Evolutionary conservation across 2,888 invertebrate genomes (phyloP).

Genomic region (Tetheella fluctuosa): DNA sequence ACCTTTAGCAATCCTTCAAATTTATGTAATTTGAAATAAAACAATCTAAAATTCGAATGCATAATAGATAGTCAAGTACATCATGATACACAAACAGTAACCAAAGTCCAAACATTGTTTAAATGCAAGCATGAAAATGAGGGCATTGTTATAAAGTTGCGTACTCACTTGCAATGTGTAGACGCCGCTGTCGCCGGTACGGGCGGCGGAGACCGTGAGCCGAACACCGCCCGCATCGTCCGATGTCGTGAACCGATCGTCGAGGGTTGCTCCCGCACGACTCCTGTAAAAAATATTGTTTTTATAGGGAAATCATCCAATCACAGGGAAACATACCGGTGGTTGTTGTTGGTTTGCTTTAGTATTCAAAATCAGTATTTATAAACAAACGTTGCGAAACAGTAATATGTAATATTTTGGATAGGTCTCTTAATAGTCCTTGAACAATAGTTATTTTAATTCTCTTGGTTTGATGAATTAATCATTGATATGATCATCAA

Average conservation of each 20-base stretch:
- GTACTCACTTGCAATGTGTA: constrained; percentile 86
- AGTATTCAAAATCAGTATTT: neutral
- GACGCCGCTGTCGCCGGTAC: constrained; percentile 88
- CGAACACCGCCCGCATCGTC: constrained; percentile 87
- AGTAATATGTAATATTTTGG: too few relatives aligned
- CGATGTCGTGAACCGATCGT: constrained; percentile 86
- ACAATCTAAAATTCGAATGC: too few relatives aligned
- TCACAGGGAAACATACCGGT: neutral
- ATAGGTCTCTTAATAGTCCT: too few relatives aligned
- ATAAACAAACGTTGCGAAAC: too few relatives aligned
- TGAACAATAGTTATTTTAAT: too few relatives aligned
- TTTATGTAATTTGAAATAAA: too few relatives aligned
- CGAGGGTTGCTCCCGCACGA: constrained; percentile 85
- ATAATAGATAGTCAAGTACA: neutral
- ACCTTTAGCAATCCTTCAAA: too few relatives aligned
- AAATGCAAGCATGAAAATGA: neutral
- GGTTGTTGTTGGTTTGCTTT: neutral
- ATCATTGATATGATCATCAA: neutral
- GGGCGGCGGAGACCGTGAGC: constrained; percentile 89
- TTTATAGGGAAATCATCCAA: too few relatives aligned
- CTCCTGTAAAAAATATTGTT: constrained; percentile 57
- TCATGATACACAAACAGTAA: neutral
- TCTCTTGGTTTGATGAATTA: too few relatives aligned
- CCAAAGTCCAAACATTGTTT: neutral
- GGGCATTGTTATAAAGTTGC: constrained; percentile 61